Percentiles rank a stretch among this genome's conserved stretches.
phyloP scores from a whole-genome alignment of 92 coral and sea anemone genomes.

The Porites evermanni region DNA sequence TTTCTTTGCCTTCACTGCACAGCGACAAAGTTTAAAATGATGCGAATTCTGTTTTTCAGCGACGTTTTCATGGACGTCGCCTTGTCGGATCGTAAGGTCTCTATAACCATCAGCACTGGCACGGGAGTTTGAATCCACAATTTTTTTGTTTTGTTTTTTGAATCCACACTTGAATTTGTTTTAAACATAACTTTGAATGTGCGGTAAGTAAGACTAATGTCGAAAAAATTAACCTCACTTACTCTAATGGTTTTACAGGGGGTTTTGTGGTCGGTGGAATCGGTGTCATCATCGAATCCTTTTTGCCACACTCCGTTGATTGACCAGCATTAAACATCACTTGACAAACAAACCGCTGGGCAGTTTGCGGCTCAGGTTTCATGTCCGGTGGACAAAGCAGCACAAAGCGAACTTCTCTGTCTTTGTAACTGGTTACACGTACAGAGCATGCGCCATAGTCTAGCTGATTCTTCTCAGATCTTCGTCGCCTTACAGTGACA shows the following conservation, averaged over 20 bases:
- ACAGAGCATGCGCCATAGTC: slow-evolving; percentile 87
- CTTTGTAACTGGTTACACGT: slow-evolving; percentile 48
- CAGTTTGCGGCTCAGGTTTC: slow-evolving; percentile 38
- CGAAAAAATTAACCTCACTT: slow-evolving; percentile 14
- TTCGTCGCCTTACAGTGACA: slow-evolving; percentile 27
- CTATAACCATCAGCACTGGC: no score
- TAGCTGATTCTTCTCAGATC: neutral
- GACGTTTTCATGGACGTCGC: no score
- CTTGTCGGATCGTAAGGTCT: no score
- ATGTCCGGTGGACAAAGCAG: slow-evolving; percentile 60
- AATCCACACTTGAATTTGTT: no score
- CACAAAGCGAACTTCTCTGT: slow-evolving; percentile 31
- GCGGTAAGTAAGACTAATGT: no score
- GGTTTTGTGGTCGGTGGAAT: slow-evolving; percentile 69
- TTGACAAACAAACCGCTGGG: slow-evolving; percentile 72
- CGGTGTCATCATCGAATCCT: slow-evolving; percentile 47
- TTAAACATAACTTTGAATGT: no score
- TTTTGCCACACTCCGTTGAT: slow-evolving; percentile 68
- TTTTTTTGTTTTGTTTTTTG: no score
- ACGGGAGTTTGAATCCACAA: no score
- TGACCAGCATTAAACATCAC: slow-evolving; percentile 62
- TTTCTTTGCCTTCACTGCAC: no score
- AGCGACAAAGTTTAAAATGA: no score
- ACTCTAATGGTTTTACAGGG: slow-evolving; percentile 67
- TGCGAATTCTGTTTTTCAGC: no score